Base-by-base conservation (phyloP, 2,113 vertebrate genomes). In the Catharus fuscescens region DNA sequence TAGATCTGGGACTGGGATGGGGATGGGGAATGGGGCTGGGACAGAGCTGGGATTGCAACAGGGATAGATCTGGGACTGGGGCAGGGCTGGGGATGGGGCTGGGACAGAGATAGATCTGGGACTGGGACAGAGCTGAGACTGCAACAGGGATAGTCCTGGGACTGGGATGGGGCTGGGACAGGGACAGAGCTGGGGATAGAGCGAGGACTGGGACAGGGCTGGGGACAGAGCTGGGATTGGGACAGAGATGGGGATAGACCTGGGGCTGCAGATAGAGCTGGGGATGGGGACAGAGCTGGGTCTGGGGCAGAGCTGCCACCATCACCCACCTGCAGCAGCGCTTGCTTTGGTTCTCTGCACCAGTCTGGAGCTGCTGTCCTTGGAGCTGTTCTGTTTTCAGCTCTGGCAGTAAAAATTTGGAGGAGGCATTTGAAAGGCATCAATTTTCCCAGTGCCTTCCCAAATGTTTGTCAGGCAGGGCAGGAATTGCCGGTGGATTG, bases 301-400 rank as follows among this genome's bases (percentile, higher is more conserved):
- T 4, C 21, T 34, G 66, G 47, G 47, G 29, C 69, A 54, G 53
- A 47, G 48, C 57, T 25, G 70, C 26, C 2, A 9, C 25, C 3
- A 1, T 12, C 2, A 4, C 28, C 9, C 5, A 1, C 12, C 36
- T 4, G 54, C 10, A 18, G 34, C 54, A 52, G 38, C 0, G 0
- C 56, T 14, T 6, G 5, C 82, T 77, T 28, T 0, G 28, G 13
- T 10, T 83, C 4, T 0, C 31, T 52, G 42, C 24, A 4, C 53
- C 7, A 5, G 40, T 29, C 62, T 42, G 71, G 44, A 31, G 57
- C 69, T 73, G 60, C 44, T 81, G 76, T 73, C 65, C 9, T 14
- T 4, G 53, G 65, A 89, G 73, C 73, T 21, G 53, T 1, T 95
- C 53, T 53, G 25, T 57, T 79, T 69, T 18, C 48, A 21, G 61